Evolutionary conservation across 2,113 vertebrate genomes (phyloP), one percentile per base, ranked within the genome.

Genomic region (Junco hyemalis): DNA sequence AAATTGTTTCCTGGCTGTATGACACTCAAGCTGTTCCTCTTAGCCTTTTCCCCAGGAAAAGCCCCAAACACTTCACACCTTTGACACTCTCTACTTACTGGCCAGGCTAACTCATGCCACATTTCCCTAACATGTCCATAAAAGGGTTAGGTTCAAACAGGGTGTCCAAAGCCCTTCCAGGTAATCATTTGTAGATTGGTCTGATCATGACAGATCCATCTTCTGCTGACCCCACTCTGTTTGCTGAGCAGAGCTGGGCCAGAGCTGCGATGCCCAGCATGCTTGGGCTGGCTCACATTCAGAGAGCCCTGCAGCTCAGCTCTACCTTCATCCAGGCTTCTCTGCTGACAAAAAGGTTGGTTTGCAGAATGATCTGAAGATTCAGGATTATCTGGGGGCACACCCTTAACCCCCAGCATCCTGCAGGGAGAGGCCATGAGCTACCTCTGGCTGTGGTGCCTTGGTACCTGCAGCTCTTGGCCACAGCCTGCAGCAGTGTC

Each of bases 21-120:
- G 92, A 47, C 83, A 92, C 76, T 92, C 92, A 93, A 94, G 88
- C 64, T 94, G 80, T 93, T 95, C 84, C 82, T 88, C 47, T 83
- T 83, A 88, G 71, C 88, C 90, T 80, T 94, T 91, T 90, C 78
- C 70, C 78, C 33, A 86, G 88, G 76, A 96, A 90, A 93, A 88
- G 47, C n/a, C 81, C 69, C 63, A 73, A 54, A 81, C 47, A 35
- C 35, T 83, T 95, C 90, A 93, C 71, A 92, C 79, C 76, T 94
- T 95, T 89, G 81, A 64, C 66, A 64, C 79, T 36, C 74, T 92
- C 36, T 94, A 81, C 76, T 54, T 86, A 47, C 42, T 50, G 76
- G 45, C 35, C 90, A 69, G 48, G 24, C 23, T 29, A 53, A 53
- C 14, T 63, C 42, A 47, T 23, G 25, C 18, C 26, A 4, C 13